phyloP scores from a whole-genome alignment of 2,888 invertebrate genomes.

The Drosophila macrospina region DNA sequence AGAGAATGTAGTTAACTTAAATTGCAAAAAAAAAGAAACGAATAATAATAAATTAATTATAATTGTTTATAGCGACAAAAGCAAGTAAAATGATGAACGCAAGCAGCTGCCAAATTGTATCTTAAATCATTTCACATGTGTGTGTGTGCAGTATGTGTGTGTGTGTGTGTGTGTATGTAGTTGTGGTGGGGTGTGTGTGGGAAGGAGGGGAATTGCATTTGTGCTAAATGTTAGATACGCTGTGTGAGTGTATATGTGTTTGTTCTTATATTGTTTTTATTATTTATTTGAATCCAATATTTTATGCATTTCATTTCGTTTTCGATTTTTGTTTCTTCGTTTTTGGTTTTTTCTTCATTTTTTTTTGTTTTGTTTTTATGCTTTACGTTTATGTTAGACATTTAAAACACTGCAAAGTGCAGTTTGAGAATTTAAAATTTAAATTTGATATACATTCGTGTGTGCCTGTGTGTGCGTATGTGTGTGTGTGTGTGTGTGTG shows the following conservation, averaged over 20 bases:
- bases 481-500: slow-evolving; percentile 17
- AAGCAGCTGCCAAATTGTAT: slow-evolving; percentile 45
- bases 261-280: slow-evolving; percentile 12
- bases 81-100: slow-evolving; percentile 28
- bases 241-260: slow-evolving; percentile 14
- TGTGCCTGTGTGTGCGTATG: slow-evolving; percentile 16
- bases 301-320: slow-evolving; percentile 52
- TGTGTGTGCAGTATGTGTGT: slow-evolving; percentile 11
- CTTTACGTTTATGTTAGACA: slow-evolving; percentile 66
- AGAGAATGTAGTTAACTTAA: slow-evolving; percentile 27
- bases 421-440: slow-evolving; percentile 72
- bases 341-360: not conserved
- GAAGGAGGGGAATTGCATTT: slow-evolving; percentile 16
- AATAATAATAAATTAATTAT: slow-evolving; percentile 1
- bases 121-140: slow-evolving; percentile 23
- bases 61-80: slow-evolving; percentile 41
- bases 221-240: slow-evolving; percentile 32
- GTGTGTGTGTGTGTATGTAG: slow-evolving; percentile 6
- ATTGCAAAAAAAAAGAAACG: slow-evolving; percentile 11
- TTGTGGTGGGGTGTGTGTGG: slow-evolving; percentile 15
- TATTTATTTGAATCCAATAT: slow-evolving; percentile 69
- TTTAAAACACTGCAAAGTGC: slow-evolving; percentile 77
- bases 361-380: slow-evolving; percentile 25
- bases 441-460: slow-evolving; percentile 36
- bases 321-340: slow-evolving; percentile 8